Conservation (phyloP, 2,113 vertebrate genomes). For the Elachura formosa region DNA sequence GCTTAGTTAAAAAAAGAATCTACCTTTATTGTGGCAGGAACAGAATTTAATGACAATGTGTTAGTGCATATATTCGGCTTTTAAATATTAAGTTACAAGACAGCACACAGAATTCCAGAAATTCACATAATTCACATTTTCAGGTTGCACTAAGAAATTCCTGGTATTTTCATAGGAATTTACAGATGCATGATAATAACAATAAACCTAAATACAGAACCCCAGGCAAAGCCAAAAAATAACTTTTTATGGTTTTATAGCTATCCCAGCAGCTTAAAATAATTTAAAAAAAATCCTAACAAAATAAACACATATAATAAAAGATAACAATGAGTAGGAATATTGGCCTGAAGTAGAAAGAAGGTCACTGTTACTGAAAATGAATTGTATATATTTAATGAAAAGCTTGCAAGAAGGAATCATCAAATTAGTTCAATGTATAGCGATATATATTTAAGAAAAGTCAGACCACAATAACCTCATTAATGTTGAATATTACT, state of each 20-base stretch:
- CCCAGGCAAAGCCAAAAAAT: background rate
- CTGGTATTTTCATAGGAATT: background rate
- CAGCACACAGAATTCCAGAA: background rate
- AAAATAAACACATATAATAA: background rate
- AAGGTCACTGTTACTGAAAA: conserved; percentile 10
- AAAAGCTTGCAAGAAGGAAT: conserved; percentile 52
- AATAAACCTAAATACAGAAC: background rate
- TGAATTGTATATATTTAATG: conserved; percentile 19
- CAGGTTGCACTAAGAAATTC: background rate
- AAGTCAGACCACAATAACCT: background rate
- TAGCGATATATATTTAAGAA: conserved; percentile 6
- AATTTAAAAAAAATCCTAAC: background rate
- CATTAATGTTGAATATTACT: background rate
- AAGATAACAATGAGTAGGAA: background rate
- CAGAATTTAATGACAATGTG: background rate
- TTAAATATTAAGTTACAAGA: background rate
- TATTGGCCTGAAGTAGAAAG: conserved; percentile 19
- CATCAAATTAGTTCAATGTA: conserved; percentile 42
- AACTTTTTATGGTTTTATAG: background rate
- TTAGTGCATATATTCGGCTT: background rate
- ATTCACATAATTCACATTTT: background rate
- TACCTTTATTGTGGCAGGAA: background rate
- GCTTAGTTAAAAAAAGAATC: background rate
- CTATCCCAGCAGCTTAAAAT: conserved; percentile 1
- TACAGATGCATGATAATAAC: background rate